A percentile compares a stretch with the other conserved stretches of the same genome.
Evolutionary conservation across 2,113 vertebrate genomes (phyloP).

Genomic region (Tragulus kanchil): DNA sequence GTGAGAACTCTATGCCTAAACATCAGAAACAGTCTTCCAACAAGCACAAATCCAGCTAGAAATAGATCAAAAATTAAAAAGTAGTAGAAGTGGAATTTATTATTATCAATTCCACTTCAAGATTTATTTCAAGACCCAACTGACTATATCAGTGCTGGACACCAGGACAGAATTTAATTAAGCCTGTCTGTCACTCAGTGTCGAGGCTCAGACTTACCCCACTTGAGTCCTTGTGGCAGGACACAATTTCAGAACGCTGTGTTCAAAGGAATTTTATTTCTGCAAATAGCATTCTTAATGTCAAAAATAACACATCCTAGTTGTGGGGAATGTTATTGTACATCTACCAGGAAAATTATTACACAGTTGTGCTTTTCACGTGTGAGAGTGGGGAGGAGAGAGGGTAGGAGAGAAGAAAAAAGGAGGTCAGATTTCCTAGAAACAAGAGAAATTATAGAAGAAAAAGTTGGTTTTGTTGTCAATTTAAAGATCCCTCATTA

Average conservation of each 20-base stretch:
- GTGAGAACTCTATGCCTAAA: constrained; percentile 36
- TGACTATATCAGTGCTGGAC: not conserved
- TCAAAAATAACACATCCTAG: constrained; percentile 52
- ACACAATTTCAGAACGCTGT: constrained; percentile 68
- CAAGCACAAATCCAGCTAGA: constrained; percentile 25
- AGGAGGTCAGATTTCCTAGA: not conserved
- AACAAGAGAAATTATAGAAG: not conserved
- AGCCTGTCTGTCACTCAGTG: not conserved
- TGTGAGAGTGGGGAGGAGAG: accelerated
- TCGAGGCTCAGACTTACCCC: not conserved
- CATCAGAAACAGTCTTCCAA: not conserved
- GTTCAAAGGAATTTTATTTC: constrained; percentile 74
- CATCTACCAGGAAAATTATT: constrained; percentile 82
- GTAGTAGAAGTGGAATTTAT: not conserved
- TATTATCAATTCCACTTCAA: not conserved
- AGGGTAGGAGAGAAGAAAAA: not conserved
- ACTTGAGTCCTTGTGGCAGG: not conserved
- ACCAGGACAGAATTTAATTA: not conserved
- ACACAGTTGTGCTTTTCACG: too few relatives aligned
- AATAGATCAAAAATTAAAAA: not conserved
- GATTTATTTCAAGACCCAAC: not conserved
- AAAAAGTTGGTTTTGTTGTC: not conserved
- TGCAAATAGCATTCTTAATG: constrained; percentile 65
- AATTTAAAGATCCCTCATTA: not conserved
- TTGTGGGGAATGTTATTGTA: constrained; percentile 75